Base-by-base conservation (phyloP, 2,113 vertebrate species). In the Ailurus styani region DNA sequence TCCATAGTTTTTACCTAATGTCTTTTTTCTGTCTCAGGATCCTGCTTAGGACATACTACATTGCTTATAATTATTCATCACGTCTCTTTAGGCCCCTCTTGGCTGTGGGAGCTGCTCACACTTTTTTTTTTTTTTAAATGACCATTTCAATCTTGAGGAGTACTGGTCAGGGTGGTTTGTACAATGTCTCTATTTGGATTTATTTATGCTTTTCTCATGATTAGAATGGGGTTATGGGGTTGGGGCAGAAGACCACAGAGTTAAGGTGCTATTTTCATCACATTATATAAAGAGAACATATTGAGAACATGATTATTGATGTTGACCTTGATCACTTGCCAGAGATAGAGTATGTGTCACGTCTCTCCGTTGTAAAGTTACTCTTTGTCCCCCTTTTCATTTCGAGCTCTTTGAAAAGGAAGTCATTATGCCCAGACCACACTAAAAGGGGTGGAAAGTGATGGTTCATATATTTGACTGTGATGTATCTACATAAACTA, bases 361-460 rank as follows among this genome's bases (percentile, higher is more conserved):
- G 23, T 75, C 93, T 90, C 72, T 93, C 21, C 17, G 29, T 25
- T 85, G 47, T 52, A 34, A 77, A 57, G 47, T 78, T 78, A 45
- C 6, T 84, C 9, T 84, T 18, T 60, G 57, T 13, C 18, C 7
- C 27, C 0, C 7, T 34, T 31, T 45, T 42, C 42, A 78, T 54
- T 89, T 84, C 57, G 14, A 73, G 17, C 54, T 94, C 37, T 93
- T 90, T 93, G 73, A 37, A 68, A 96, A 96, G 72, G 42, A 42
- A 52, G 27, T 70, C 57, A 25, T 37, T 54, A 8, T 29, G 54
- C 37, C 29, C 34, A 73, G 0, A 66, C 18, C 40, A 50, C 27
- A n/a, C 7, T 47, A 25, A 27, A 34, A 34, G 20, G 8, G 9
- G 9, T 14, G 42, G 40, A 18, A 54, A 42, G 66, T 78, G 62